phyloP scores from a whole-genome alignment of 2,888 invertebrate genomes.

The Hydriomena furcata region DNA sequence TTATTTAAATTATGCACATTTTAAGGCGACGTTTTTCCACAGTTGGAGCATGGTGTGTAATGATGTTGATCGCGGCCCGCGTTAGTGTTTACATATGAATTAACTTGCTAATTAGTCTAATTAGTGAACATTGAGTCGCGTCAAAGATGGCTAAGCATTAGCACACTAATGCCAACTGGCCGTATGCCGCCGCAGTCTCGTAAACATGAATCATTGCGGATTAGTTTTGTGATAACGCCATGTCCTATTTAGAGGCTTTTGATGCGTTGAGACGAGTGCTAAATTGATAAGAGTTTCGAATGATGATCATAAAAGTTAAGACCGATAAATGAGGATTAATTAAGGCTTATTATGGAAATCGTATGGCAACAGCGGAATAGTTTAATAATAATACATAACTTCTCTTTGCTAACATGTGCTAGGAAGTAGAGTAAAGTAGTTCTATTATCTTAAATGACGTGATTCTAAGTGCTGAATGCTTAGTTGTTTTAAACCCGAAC shows the following conservation, averaged over 20 bases:
- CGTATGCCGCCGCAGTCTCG: constrained; percentile 34
- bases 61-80: constrained; percentile 37
- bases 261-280: constrained; percentile 8
- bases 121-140: constrained; percentile 51
- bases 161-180: constrained; percentile 56
- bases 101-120: constrained; percentile 62
- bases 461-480: background rate
- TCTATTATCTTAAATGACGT: constrained; percentile 1
- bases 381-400: no score
- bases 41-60: constrained; percentile 61
- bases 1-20: constrained; percentile 55
- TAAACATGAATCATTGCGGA: constrained; percentile 47
- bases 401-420: no score
- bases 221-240: constrained; percentile 38
- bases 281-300: constrained; percentile 4
- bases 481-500: constrained; percentile 2
- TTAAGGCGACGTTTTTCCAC: constrained; percentile 65
- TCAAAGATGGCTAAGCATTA: constrained; percentile 59
- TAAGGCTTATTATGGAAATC: no score
- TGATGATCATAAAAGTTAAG: constrained; percentile 7
- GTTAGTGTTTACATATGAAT: constrained; percentile 58
- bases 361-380: no score
- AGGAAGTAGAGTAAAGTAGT: no score
- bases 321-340: background rate
- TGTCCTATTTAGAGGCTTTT: constrained; percentile 22